Conservation (phyloP, 2,797 vertebrate species). For the Hybognathus amarus region DNA sequence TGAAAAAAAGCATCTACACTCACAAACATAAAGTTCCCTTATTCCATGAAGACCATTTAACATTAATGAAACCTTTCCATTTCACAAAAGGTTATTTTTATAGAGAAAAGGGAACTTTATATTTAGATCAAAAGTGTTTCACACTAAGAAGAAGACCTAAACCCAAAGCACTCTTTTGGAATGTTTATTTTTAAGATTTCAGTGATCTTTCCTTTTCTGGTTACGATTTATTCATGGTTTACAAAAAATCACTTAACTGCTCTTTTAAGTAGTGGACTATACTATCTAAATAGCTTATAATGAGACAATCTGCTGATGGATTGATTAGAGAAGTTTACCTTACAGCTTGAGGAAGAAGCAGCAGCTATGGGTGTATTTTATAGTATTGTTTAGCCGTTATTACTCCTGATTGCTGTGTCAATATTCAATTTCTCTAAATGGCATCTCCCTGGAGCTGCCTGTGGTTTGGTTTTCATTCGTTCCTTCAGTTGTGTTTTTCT, state of each 20-base stretch:
- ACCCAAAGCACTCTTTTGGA: background rate
- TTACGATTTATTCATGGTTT: background rate
- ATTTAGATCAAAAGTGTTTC: background rate
- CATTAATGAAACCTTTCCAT: background rate
- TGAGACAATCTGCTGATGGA: background rate
- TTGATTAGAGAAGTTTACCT: background rate
- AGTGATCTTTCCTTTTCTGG: background rate
- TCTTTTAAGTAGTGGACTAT: background rate
- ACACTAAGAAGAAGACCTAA: too few species aligned
- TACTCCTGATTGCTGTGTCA: slow-evolving; percentile 60
- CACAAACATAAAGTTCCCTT: background rate
- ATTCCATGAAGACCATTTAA: background rate
- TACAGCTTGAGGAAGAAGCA: background rate
- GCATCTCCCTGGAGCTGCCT: slow-evolving; percentile 38
- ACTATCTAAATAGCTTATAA: background rate
- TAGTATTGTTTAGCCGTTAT: slow-evolving; percentile 36
- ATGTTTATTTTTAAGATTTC: background rate
- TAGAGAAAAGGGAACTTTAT: background rate
- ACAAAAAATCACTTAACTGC: background rate
- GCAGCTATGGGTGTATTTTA: slow-evolving; percentile 29
- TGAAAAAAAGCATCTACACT: too few species aligned
- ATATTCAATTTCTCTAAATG: slow-evolving; percentile 58
- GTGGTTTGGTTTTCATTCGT: slow-evolving; percentile 46
- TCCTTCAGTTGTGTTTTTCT: slow-evolving; percentile 46
- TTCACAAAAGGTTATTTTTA: background rate